These are phyloP conservation scores for Lasioglossum pauxillum DNA, from an alignment of 2,888 invertebrate genomes.

Conservation along the genomic window DNA sequence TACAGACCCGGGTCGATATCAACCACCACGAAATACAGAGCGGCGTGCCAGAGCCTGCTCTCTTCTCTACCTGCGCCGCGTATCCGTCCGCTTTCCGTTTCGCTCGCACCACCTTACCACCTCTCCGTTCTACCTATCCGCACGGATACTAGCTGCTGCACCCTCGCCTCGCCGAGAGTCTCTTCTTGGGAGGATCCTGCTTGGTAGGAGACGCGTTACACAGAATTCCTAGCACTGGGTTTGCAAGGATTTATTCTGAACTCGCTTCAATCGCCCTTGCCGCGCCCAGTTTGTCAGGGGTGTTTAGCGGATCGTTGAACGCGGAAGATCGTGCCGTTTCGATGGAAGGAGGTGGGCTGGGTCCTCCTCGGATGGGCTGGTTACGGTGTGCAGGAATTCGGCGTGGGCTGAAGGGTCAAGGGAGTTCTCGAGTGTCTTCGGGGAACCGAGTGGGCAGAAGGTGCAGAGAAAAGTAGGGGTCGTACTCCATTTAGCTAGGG, in stretches of 20 bases:
- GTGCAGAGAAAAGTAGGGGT: background rate
- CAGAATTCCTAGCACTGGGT: background rate
- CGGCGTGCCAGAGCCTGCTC: constrained; percentile 55
- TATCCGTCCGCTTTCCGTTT: background rate
- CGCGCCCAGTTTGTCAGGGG: background rate
- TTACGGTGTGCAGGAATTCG: background rate
- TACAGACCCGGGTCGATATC: constrained; percentile 82
- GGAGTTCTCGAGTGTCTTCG: background rate
- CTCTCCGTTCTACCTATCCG: constrained; percentile 32
- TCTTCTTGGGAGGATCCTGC: background rate
- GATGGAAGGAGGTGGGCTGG: background rate
- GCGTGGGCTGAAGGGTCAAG: background rate
- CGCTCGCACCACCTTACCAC: background rate
- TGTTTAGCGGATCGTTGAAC: constrained; percentile 17
- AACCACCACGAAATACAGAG: constrained; percentile 76
- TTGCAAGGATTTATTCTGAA: background rate
- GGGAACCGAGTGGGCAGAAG: background rate
- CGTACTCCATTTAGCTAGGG: background rate
- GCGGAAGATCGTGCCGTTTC: background rate
- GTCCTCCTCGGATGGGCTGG: background rate
- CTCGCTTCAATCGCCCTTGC: background rate
- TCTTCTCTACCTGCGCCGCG: constrained; percentile 57
- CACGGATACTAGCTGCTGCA: constrained; percentile 41
- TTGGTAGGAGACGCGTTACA: no score
- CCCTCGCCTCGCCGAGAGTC: constrained; percentile 13